Evolutionary conservation across 2,113 vertebrate species (phyloP).

Genomic region (Phocoena phocoena): DNA sequence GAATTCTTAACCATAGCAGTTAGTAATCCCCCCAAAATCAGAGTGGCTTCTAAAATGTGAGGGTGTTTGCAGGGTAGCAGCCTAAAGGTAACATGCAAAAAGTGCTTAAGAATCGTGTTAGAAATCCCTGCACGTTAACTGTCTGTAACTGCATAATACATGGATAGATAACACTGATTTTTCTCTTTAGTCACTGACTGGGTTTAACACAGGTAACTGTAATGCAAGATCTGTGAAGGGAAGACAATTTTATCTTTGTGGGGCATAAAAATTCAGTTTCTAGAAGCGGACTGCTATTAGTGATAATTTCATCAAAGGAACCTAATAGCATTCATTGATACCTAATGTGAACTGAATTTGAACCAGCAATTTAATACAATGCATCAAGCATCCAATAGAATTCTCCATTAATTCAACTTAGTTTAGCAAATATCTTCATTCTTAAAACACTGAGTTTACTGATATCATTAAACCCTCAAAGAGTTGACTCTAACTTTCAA

Average conservation of each 20-base stretch:
- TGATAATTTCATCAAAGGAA: neutral
- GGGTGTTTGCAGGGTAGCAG: neutral
- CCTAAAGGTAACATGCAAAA: neutral
- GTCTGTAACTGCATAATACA: neutral
- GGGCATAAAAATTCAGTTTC: neutral
- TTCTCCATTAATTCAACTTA: neutral
- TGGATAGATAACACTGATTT: neutral
- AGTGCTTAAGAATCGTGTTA: neutral
- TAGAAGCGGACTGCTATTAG: neutral
- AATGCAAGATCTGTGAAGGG: neutral
- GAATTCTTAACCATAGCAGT: neutral
- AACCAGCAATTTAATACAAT: neutral
- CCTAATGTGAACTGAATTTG: neutral
- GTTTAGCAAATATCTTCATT: neutral
- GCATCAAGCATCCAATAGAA: neutral
- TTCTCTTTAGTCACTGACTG: neutral
- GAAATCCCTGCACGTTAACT: slow-evolving; percentile 7
- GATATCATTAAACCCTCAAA: slow-evolving; percentile 17
- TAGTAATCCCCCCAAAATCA: neutral
- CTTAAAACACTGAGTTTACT: slow-evolving; percentile 37
- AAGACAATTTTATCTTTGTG: neutral
- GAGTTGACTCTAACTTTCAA: neutral
- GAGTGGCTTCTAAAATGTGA: neutral
- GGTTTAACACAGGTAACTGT: neutral
- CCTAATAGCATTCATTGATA: neutral